phyloP scores from a whole-genome alignment of 2,888 invertebrate genomes.

The Alloscopus bannaensis region DNA sequence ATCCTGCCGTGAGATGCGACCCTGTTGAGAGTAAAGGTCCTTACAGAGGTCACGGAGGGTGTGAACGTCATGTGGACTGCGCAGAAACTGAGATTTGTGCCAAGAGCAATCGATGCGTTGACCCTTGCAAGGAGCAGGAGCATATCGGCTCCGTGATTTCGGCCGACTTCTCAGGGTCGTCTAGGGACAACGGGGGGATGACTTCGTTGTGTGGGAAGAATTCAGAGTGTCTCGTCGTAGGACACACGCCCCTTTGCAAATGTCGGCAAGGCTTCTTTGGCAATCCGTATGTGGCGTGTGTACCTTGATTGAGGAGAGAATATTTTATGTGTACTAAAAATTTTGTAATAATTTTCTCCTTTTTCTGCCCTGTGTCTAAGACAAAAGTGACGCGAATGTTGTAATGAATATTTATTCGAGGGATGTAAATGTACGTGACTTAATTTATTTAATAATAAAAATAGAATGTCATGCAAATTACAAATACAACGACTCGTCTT shows the following conservation, averaged over 20 bases:
- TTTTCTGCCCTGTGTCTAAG: too few relatives aligned
- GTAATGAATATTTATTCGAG: too few relatives aligned
- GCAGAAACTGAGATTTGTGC: slow-evolving; percentile 64
- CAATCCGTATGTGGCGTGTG: slow-evolving; percentile 67
- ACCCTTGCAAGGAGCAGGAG: slow-evolving; percentile 65
- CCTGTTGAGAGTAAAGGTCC: slow-evolving; percentile 12
- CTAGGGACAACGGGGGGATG: not conserved
- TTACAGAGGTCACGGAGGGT: slow-evolving; percentile 32
- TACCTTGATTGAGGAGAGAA: slow-evolving; percentile 7
- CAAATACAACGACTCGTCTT: too few relatives aligned
- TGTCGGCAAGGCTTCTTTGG: slow-evolving; percentile 65
- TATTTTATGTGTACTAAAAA: not conserved
- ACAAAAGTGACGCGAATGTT: too few relatives aligned
- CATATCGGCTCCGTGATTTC: slow-evolving; percentile 14
- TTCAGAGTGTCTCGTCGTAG: slow-evolving; percentile 67
- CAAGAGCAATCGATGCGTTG: slow-evolving; percentile 63
- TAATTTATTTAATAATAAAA: too few relatives aligned
- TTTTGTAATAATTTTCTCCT: too few relatives aligned
- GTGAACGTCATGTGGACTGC: slow-evolving; percentile 70
- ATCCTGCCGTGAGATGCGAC: slow-evolving; percentile 66
- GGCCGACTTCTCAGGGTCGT: not conserved
- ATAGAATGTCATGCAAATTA: too few relatives aligned
- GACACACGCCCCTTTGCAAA: slow-evolving; percentile 68
- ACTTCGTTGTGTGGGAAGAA: slow-evolving; percentile 65
- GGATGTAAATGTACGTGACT: too few relatives aligned